Conservation (phyloP, 2,797 vertebrate species). For the Scolopax rusticola region DNA sequence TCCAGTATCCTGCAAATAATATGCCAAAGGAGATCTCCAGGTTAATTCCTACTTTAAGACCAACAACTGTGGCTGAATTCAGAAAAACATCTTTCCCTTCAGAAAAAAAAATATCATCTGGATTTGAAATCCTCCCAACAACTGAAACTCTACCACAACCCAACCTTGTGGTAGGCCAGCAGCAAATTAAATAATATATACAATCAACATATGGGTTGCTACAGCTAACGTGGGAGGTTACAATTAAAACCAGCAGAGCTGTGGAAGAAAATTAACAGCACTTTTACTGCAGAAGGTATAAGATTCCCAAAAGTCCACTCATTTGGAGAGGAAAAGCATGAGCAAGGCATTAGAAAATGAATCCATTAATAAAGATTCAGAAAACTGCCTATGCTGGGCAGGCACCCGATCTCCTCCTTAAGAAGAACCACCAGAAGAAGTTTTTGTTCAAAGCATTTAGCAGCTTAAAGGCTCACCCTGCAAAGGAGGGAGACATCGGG, state of each 20-base stretch:
- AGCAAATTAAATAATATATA: background rate
- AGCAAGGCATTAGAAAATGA: background rate
- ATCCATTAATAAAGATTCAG: background rate
- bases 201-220: background rate
- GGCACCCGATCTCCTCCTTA: background rate
- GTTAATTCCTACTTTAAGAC: background rate
- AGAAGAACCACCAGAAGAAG: background rate
- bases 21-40: background rate
- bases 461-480: background rate
- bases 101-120: background rate
- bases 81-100: background rate
- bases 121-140: background rate
- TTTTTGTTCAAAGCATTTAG: background rate
- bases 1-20: background rate
- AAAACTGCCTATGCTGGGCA: background rate
- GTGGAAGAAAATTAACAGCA: background rate
- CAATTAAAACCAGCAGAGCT: constrained; percentile 6
- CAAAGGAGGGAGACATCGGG: rapidly evolving
- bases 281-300: background rate
- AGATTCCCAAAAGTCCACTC: background rate
- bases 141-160: background rate
- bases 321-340: background rate
- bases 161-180: background rate
- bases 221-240: background rate
- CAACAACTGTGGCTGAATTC: background rate